These are phyloP conservation scores for Pocillopora grandis DNA, from an alignment of 92 coral and sea anemone genomes.

Conservation along the genomic window DNA sequence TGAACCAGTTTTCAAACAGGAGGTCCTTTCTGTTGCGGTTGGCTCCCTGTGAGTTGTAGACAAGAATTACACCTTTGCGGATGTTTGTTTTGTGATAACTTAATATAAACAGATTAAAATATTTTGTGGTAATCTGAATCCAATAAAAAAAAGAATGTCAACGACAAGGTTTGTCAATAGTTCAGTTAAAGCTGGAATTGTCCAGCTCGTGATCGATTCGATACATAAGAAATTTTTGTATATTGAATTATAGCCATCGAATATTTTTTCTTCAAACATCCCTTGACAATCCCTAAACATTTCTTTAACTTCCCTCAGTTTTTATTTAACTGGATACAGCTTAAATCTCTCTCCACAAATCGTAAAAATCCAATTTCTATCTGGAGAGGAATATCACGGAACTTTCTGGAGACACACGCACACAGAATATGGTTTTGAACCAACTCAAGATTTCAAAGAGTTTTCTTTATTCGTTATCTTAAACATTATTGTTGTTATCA, in stretches of 20 bases:
- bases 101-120: neutral
- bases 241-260: neutral
- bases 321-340: neutral
- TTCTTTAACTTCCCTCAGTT: neutral
- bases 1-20: neutral
- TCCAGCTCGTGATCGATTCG: neutral
- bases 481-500: no score
- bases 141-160: neutral
- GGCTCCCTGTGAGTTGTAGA: neutral
- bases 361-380: conserved; percentile 3
- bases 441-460: neutral
- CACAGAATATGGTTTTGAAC: neutral
- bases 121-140: conserved; percentile 1
- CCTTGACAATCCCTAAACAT: neutral
- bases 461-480: neutral
- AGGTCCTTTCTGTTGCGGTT: neutral
- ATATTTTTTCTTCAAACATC: neutral
- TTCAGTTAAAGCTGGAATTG: neutral
- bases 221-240: neutral
- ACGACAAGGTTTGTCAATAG: neutral
- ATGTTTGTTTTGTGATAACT: neutral
- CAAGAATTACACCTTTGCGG: neutral
- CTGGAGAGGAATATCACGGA: conserved; percentile 1
- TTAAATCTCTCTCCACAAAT: neutral
- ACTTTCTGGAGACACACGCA: neutral